A percentile compares a stretch with the other conserved stretches of the same genome.
Conservation (phyloP, 2,113 vertebrate species). For the Centropus bengalensis region DNA sequence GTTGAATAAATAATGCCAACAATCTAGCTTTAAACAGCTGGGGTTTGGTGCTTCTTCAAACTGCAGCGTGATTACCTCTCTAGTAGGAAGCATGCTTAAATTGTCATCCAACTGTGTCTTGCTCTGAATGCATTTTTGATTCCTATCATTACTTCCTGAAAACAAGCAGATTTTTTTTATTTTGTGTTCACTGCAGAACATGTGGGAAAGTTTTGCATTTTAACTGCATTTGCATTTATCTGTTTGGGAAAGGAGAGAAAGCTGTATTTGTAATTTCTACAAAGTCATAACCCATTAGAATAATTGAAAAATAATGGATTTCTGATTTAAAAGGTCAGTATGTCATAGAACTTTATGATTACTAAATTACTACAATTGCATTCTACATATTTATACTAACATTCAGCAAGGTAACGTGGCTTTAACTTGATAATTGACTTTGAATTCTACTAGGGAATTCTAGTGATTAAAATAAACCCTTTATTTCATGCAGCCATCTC, state of each 20-base stretch:
- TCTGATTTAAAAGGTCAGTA: not conserved
- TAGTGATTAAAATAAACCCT: conserved; percentile 10
- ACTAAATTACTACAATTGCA: not conserved
- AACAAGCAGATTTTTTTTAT: not conserved
- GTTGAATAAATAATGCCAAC: not conserved
- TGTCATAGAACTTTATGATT: not conserved
- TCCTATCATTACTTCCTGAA: not conserved
- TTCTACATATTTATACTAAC: not conserved
- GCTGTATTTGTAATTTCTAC: not conserved
- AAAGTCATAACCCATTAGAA: not conserved
- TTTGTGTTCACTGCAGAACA: not conserved
- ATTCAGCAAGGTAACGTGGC: not conserved
- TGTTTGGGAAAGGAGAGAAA: not conserved
- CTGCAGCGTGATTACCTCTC: not conserved
- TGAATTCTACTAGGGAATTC: not conserved
- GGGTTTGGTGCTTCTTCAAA: not conserved
- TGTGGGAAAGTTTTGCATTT: not conserved
- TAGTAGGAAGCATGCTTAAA: not conserved
- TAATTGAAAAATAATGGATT: not conserved
- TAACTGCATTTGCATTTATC: not conserved
- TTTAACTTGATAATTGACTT: conserved; percentile 16
- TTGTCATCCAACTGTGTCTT: not conserved
- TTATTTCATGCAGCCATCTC: conserved; percentile 24
- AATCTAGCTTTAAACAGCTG: not conserved
- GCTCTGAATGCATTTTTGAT: not conserved